phyloP scores from a whole-genome alignment of 2,888 invertebrate genomes.

The Pollenia angustigena region DNA sequence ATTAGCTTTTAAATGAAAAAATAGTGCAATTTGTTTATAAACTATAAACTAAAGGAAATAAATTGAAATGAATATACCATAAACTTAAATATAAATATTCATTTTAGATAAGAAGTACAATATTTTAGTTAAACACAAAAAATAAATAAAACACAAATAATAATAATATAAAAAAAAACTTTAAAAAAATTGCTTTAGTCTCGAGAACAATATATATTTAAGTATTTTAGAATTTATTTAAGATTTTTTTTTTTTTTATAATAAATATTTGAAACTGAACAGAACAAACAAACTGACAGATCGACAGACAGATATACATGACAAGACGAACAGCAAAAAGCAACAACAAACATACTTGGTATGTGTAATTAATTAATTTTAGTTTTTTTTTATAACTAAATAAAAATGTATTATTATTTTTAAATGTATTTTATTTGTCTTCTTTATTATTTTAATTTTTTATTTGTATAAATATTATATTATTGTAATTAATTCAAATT shows the following conservation, averaged over 20 bases:
- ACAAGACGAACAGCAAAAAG: conserved; percentile 18
- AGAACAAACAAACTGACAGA: neutral
- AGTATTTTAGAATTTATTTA: conserved; percentile 44
- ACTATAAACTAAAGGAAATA: conserved; percentile 8
- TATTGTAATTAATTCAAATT: conserved; percentile 49
- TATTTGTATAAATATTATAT: conserved; percentile 38
- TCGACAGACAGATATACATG: neutral
- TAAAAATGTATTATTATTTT: conserved; percentile 43
- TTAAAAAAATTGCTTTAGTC: conserved; percentile 46
- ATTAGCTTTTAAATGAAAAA: conserved; percentile 74
- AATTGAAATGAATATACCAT: conserved; percentile 53
- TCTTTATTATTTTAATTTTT: conserved; percentile 6
- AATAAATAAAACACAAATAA: neutral
- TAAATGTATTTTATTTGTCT: conserved; percentile 19
- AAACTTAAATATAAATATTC: conserved; percentile 60
- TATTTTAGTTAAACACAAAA: conserved; percentile 36
- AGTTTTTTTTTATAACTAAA: conserved; percentile 11
- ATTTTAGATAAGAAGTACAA: conserved; percentile 70
- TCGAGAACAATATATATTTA: conserved; percentile 31
- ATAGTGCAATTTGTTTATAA: conserved; percentile 74
- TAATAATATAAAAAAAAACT: neutral
- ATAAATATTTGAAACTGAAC: conserved; percentile 19
- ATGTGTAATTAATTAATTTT: conserved; percentile 44
- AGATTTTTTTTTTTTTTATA: neutral
- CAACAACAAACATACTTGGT: conserved; percentile 49